Evolutionary conservation across 2,888 invertebrate species (phyloP), one percentile per base, ranked within the genome.

Genomic region (Gasteruption jaculator): DNA sequence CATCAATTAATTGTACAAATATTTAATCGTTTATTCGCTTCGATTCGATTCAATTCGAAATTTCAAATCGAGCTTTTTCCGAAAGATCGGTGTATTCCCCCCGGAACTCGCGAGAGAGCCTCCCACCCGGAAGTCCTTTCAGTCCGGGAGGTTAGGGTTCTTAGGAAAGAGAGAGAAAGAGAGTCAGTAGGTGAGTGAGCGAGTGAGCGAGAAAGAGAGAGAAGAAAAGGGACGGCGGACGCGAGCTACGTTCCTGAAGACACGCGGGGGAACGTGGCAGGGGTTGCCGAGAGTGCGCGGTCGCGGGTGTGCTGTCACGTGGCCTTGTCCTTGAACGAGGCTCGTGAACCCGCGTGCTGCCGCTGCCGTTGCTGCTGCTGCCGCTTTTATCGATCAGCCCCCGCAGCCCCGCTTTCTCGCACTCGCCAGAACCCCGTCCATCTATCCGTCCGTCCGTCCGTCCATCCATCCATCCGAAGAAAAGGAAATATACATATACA

Each of bases 271-370:
- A 41, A 42, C 41, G 53, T 56, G 53, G 56, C 60, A 64, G 57
- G 65, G 65, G 63, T 61, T 56, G 63, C 52, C 57, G 16, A 35
- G 57, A 60, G 58, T 65, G 66, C 65, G 63, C 63, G 63, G 61
- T 58, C 65, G 65, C 65, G 68, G 61, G 63, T 50, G 64, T 68
- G 70, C 69, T 71, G 67, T 72, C 71, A 62, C 65, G 71, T 76
- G 76, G 77, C 77, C 77, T 77, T 76, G 76, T 77, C 77, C 77
- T 77, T 71, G 72, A 71, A 72, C 64, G 68, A 63, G 71, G 72
- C 67, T 66, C 60, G 69, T 71, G 71, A 72, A 71, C 71, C 63
- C 71, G 59, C 60, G 54, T 53, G 50, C 33, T 6, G 50, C 49
- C 10, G n/a, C n/a, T 14, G 29, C 6, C 4, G 8, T 14, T 6